A percentile compares a stretch with the other conserved stretches of the same genome.
Conservation (phyloP, 1,140 invertebrate species). For the Bombus cullumanus region DNA sequence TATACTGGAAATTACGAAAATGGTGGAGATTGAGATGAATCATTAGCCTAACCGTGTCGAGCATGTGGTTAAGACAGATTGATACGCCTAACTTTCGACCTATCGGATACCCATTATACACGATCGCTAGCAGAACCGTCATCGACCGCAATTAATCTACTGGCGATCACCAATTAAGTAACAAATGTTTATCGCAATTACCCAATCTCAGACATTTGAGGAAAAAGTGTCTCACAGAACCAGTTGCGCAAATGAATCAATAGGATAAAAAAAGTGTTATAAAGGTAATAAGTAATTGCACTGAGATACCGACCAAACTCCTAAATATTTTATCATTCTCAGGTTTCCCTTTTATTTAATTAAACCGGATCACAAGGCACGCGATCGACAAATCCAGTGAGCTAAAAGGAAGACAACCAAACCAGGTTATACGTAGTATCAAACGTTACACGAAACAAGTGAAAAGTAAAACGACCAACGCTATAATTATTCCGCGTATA, state of each 20-base stretch:
- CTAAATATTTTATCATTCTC: neutral
- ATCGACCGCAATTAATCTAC: conserved; percentile 48
- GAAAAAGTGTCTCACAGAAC: neutral
- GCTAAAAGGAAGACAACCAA: neutral
- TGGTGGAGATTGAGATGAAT: conserved; percentile 20
- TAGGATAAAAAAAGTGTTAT: too few relatives aligned
- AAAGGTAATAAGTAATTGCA: too few relatives aligned
- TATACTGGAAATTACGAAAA: neutral
- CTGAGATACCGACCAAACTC: too few relatives aligned
- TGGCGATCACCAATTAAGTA: conserved; percentile 18
- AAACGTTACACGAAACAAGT: neutral
- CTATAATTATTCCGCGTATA: neutral
- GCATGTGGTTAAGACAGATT: conserved; percentile 52
- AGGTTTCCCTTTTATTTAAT: neutral
- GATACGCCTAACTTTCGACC: conserved; percentile 55
- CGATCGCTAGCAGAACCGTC: conserved; percentile 42
- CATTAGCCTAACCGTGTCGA: conserved; percentile 35
- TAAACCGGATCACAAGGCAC: neutral
- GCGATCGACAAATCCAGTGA: neutral
- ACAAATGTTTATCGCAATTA: conserved; percentile 16
- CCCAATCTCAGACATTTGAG: neutral
- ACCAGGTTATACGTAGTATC: too few relatives aligned
- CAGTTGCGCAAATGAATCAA: neutral
- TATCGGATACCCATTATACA: conserved; percentile 56
- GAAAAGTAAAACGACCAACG: neutral